Evolutionary conservation across 2,797 vertebrate species (phyloP), one percentile per base, ranked within the genome.

Genomic region (Anabacerthia variegaticeps): DNA sequence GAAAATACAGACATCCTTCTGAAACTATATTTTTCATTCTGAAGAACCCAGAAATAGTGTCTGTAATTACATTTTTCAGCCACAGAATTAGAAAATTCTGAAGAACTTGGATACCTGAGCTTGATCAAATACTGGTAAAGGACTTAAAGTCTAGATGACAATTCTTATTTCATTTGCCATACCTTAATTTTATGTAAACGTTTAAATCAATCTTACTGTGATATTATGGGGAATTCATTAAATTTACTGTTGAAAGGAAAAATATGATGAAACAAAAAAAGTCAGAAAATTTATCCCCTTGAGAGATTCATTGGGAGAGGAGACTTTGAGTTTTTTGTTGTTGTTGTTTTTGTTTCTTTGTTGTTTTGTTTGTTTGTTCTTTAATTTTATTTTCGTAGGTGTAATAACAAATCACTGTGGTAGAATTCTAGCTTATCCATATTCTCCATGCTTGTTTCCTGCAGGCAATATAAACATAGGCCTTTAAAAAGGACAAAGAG

Each of bases 361-460:
- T 43, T 15, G 7, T 13, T 37, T 30, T 18, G 2, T 3, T 21
- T 43, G 43, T 19, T 78, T 23, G 5, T 12, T 4, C 36, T 44
- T 23, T 6, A 37, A 28, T 54, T 59, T 63, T 44, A 49, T 75
- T 79, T 90, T 58, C 78, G 21, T 56, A 68, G 12, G 37, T 8
- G 1, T 36, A 55, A 44, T 63, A 78, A 56, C 7, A 87, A 81
- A 87, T 72, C 0, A 0, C 13, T 68, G 15, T 28, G 30, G 8
- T 36, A 18, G 10, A 92, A 79, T 69, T 91, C n/a, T 41, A 26
- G 24, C 44, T 76, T 88, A 55, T 26, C 34, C 18, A 3, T 27
- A 15, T 78, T 82, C 20, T 87, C 52, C 36, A 41, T 67, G 39
- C 17, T 39, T 59, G 21, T 55, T 89, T 89, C 44, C 75, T 91